Conservation (phyloP, 2,113 vertebrate species). For the Ptilorrhoa leucosticta region DNA sequence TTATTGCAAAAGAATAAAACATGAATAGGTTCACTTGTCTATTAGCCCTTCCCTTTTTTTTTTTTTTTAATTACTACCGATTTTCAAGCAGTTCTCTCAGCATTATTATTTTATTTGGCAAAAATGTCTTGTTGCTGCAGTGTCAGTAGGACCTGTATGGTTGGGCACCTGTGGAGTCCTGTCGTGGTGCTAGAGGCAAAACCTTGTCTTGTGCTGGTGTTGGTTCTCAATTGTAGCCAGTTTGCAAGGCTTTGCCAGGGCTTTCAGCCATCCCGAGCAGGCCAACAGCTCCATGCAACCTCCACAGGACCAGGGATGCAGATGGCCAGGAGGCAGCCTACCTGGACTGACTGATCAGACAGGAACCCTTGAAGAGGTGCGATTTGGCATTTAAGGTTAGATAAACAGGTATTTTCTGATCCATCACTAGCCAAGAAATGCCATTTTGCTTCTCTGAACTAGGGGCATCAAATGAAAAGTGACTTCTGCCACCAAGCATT, state of each 20-base stretch:
- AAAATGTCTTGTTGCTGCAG: neutral
- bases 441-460: conserved; percentile 1
- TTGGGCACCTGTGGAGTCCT: neutral
- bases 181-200: neutral
- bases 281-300: neutral
- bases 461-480: conserved; percentile 41
- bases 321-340: neutral
- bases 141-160: neutral
- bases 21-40: neutral
- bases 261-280: neutral
- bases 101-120: neutral
- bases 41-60: neutral
- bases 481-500: conserved; percentile 57
- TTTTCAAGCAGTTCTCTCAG: neutral
- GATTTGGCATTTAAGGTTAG: conserved; percentile 22
- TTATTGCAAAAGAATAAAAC: conserved; percentile 57
- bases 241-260: neutral
- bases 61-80: neutral
- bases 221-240: neutral
- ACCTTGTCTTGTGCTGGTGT: neutral
- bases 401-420: neutral
- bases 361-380: neutral
- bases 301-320: neutral
- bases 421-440: neutral
- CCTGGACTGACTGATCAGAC: neutral